Base-by-base conservation (phyloP, 2,113 vertebrate species). In the Amphilophus citrinellus region DNA sequence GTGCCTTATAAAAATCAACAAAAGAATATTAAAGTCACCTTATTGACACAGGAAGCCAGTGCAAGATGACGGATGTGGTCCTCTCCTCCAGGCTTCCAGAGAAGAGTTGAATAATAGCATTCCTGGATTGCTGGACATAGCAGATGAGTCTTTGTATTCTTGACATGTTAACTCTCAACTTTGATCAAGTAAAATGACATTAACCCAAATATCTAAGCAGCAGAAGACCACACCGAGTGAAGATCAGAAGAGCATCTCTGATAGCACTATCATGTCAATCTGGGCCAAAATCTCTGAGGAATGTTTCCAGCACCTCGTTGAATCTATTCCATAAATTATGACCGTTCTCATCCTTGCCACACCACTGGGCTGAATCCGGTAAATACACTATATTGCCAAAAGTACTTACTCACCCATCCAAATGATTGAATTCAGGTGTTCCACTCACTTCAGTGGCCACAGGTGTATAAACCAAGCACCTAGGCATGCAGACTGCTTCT, bases 21-120 rank as follows among this genome's bases (percentile, higher is more conserved):
- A 71, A 71, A 50, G 24, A 71, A 68, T 68, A 47, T 30, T 50
- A 50, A 68, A 50, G 65, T 71, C 65, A 50, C 42, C 27, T 71
- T 50, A 50, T 2, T 71, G 24, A 50, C 42, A 50, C 24, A 4
- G 42, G 24, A 47, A 32, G 15, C 66, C 14, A 13, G 63, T 24
- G 22, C 39, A 17, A 76, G 71, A 6, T 14, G 30, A 56, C 10
- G 9, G 11, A 57, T 75, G 30, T 35, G 20, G 18, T 14, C 37
- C 50, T 10, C 30, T 77, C 75, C 24, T 32, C 14, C 50, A 22
- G 2, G 24, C 6, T 30, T 71, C 0, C 30, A 53, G 30, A 5
- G n/a, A 76, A 58, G 56, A 76, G 35, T 76, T 59, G 14, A 76
- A 39, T 39, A 76, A 58, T 6, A 30, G 57, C 57, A 18, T 60